Base-by-base conservation (phyloP, 2,888 invertebrate genomes). In the Mesorhabditis sp. region DNA sequence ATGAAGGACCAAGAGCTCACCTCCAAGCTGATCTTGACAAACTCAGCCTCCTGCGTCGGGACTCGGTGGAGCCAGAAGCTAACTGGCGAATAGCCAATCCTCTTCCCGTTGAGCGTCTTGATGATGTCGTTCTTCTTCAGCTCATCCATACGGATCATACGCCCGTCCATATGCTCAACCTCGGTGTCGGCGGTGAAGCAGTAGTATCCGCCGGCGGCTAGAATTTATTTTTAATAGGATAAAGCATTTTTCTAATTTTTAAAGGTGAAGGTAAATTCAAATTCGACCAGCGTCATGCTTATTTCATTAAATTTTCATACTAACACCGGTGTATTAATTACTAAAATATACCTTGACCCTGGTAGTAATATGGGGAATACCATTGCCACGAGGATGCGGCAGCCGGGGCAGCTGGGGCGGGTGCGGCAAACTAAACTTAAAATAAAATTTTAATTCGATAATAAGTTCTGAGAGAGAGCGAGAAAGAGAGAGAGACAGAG, bases 1-100 rank as follows among this genome's bases (percentile, higher is more conserved):
- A 15, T 63, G 28, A n/a, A 13, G 41, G 10, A 7, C 64, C 28
- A 15, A 15, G 13, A n/a, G 5, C 45, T 42, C 45, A 45, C 44
- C 43, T 66, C 7, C 15, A 6, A 65, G 4, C 6, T 42, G 5
- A 45, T 74, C 76, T 71, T 71, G 41, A 69, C 44, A 63, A 78
- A 78, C 7, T 67, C 58, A 0, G 83, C 82, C 45, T 67, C 67
- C 67, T 74, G 71, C 4, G 76, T 66, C 5, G 81, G 79, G 62
- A 78, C 74, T 42, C 76, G 71, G 69, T 84, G 84, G 10, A 84
- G 74, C 84, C 84, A 84, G 65, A 78, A 77, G 41, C 70, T 68
- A 6, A 84, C 78, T 61, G 75, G 77, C 43, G 76, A 71, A 69
- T 73, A 75, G 28, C 66, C 69, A 64, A 76, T 62, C 43, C 62